phyloP scores from a whole-genome alignment of 2,797 vertebrate genomes.

The Notamacropus eugenii region DNA sequence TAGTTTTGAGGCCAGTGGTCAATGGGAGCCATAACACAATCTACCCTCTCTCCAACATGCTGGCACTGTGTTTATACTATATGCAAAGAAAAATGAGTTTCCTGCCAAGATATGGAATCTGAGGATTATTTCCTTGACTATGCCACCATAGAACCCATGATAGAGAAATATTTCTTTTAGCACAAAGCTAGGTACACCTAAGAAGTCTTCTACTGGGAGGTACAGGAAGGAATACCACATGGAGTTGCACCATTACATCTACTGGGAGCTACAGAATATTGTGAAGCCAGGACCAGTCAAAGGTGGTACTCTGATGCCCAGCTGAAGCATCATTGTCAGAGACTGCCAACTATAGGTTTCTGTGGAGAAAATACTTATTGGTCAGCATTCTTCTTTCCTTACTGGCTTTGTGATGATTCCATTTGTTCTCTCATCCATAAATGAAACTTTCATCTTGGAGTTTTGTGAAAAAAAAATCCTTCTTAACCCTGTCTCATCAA shows the following conservation, averaged over 20 bases:
- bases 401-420: background rate
- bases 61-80: background rate
- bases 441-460: background rate
- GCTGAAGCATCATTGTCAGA: background rate
- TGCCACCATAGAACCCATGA: background rate
- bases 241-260: background rate
- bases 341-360: background rate
- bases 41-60: background rate
- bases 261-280: background rate
- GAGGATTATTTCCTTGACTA: background rate
- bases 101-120: background rate
- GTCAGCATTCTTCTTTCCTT: background rate
- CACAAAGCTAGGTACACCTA: background rate
- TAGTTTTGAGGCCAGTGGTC: background rate
- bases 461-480: background rate
- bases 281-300: background rate
- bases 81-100: background rate
- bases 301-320: background rate
- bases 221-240: too few species aligned
- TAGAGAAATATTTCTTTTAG: background rate
- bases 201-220: background rate
- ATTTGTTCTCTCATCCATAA: background rate
- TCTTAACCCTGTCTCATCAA: background rate
- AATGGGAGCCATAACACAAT: background rate
- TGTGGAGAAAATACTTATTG: background rate